Base-by-base conservation (phyloP, 2,113 vertebrate species). In the Oxygymnocypris stewartii region DNA sequence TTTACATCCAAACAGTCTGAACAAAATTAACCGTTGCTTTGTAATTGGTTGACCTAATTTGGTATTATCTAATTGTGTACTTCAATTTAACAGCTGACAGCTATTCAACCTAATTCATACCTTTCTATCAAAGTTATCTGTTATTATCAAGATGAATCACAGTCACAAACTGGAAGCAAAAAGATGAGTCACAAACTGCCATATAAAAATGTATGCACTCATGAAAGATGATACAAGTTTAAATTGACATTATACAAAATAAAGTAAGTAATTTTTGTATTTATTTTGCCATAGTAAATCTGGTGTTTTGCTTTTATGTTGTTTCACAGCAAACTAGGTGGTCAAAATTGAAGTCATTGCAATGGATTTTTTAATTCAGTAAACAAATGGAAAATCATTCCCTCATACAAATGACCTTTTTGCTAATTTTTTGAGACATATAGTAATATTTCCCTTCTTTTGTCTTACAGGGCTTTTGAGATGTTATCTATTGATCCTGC, bases 361-460 rank as follows among this genome's bases (percentile, higher is more conserved):
- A n/a, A 42, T 37, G 11, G 44, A 37, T 57, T 37, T 6, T 85
- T 85, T 40, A 18, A 6, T 54, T 42, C 49, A 74, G 20, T 9
- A 28, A 25, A 84, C 57, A 37, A 54, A 18, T 10, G 82, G 20
- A 63, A 81, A 81, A 14, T 42, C 16, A 10, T 61, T 13, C 16
- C 20, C 77, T 37, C 31, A 3, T 37, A 37, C 31, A 37, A 61
- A 25, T 61, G 6, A 8, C 13, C 2, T 18, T 23, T 35, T n/a
- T n/a, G 1, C 14, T 4, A 1, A 4, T 40, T 40, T 57, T 79
- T 42, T 40, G 3, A 79, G 78, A 12, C 28, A 23, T 40, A 25
- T 47, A 51, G 13, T 57, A 79, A 59, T 37, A 25, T 61, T n/a
- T 79, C 31, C 42, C 40, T 47, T 65, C 59, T 67, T 81, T 85